These are phyloP conservation scores for Chymomyza costata DNA, from an alignment of 1,140 invertebrate species.

Conservation along the genomic window DNA sequence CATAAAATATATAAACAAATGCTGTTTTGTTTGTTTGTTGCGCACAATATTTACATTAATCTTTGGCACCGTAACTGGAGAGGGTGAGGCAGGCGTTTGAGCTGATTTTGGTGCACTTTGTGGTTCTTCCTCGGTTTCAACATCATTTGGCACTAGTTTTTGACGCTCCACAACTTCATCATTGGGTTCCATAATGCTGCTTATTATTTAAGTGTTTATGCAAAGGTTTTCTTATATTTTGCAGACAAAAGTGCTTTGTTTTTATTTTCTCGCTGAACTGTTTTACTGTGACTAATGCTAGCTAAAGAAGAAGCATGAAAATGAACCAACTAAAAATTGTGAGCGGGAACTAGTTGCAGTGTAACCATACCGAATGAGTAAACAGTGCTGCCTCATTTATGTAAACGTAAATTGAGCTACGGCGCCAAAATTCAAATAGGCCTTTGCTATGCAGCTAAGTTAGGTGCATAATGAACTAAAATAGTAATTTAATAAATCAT, in stretches of 20 bases:
- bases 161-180: conserved; percentile 73
- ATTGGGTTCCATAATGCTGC: conserved; percentile 61
- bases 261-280: conserved; percentile 28
- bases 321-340: conserved; percentile 1
- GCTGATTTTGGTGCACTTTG: conserved; percentile 63
- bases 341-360: background rate
- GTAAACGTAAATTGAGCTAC: no score
- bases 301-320: no score
- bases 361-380: no score
- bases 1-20: background rate
- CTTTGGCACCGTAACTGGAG: conserved; percentile 69
- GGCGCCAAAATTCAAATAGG: conserved; percentile 15
- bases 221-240: no score
- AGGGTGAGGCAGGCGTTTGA: conserved; percentile 56
- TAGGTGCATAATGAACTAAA: no score
- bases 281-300: background rate
- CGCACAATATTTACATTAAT: conserved; percentile 44
- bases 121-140: conserved; percentile 67
- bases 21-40: background rate
- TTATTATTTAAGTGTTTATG: conserved; percentile 13
- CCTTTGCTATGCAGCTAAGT: no score
- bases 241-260: conserved; percentile 45
- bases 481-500: no score
- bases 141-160: conserved; percentile 69
- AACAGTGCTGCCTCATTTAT: no score